Evolutionary conservation across 2,113 vertebrate genomes (phyloP), one percentile per base, ranked within the genome.

Genomic region (Promerops cafer): DNA sequence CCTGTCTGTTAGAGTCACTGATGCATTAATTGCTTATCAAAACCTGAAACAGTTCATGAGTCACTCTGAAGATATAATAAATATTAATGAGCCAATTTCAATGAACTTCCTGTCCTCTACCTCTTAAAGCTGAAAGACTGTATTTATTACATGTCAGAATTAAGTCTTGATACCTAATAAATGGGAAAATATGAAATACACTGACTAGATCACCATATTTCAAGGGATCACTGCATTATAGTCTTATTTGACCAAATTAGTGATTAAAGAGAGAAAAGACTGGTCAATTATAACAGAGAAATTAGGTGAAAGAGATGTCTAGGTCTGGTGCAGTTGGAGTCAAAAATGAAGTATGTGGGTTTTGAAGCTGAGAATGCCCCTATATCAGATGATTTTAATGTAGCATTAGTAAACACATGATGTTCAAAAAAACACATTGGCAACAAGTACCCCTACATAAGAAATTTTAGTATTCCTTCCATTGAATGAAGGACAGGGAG

Each of bases 1-100:
- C 91, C 60, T 94, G 93, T 96, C 95, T 97, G 53, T 93, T 96
- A 91, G 83, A 96, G 92, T 94, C 94, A 96, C 45, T 77, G 93
- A 93, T 92, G 94, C 95, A 94, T 96, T 95, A 97, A 97, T 94
- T 96, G 79, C 87, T 97, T 97, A 97, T 97, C 94, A 95, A 97
- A 97, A 86, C 92, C 93, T 97, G 77, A 97, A 97, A 96, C 66
- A 94, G 88, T 54, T 96, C 96, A 95, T 94, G 95, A 97, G 91
- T 98, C 95, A 96, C 77, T 97, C 87, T 90, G 85, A 72, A 94
- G 75, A 85, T 71, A 82, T 83, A 89, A 96, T 93, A 96, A 97
- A 97, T 98, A 97, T 92, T 97, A 97, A 97, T 97, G 91, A 97
- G 56, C 24, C 83, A 74, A 70, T 97, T 98, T 97, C 75, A 93